phyloP scores from a whole-genome alignment of 2,797 vertebrate genomes.

The Taenioides sp. region DNA sequence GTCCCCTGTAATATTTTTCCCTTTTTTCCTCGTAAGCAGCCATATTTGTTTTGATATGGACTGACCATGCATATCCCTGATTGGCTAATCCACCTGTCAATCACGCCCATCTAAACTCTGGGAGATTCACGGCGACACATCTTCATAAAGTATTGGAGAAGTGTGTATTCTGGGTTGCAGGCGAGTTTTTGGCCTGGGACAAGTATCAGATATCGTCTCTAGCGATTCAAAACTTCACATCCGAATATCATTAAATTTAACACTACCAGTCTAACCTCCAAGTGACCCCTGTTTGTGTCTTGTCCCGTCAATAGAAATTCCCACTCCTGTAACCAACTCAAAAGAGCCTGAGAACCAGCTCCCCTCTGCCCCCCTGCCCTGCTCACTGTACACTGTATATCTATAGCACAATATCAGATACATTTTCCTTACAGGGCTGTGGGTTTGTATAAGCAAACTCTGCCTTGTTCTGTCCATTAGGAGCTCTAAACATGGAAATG shows the following conservation, averaged over 20 bases:
- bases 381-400: background rate
- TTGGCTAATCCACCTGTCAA: no score
- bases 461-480: background rate
- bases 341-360: slow-evolving; percentile 36
- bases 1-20: no score
- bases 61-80: no score
- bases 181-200: no score
- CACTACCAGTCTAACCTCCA: background rate
- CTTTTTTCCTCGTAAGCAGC: no score
- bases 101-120: no score
- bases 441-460: background rate
- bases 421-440: background rate
- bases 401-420: background rate
- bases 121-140: no score
- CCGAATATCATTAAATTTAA: background rate
- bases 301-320: background rate
- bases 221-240: no score
- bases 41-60: no score
- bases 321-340: slow-evolving; percentile 28
- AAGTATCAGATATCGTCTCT: no score
- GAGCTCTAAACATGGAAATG: background rate
- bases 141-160: no score
- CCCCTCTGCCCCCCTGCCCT: slow-evolving; percentile 2
- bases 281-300: background rate
- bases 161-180: no score